phyloP scores from a whole-genome alignment of 2,888 invertebrate species.

The Acrocera orbiculus region DNA sequence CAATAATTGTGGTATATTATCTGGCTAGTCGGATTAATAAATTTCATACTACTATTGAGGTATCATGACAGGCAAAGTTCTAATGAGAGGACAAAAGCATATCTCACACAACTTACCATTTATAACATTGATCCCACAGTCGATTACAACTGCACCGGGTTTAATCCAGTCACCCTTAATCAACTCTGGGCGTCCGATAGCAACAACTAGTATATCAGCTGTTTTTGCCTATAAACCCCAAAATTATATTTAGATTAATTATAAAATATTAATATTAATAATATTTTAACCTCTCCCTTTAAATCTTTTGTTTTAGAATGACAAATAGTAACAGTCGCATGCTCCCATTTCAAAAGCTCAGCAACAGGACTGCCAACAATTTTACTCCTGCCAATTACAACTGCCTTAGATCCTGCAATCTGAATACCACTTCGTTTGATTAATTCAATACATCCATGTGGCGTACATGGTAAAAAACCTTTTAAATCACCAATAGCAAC shows the following conservation, averaged over 20 bases:
- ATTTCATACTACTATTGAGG: no score
- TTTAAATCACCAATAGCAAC: slow-evolving; percentile 75
- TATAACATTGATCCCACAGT: slow-evolving; percentile 92
- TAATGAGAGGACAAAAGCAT: no score
- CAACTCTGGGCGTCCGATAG: slow-evolving; percentile 75
- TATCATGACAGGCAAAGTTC: no score
- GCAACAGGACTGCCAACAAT: slow-evolving; percentile 94
- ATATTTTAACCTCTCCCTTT: slow-evolving; percentile 44
- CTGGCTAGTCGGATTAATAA: no score
- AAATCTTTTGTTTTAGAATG: slow-evolving; percentile 86
- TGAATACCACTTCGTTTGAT: slow-evolving; percentile 62
- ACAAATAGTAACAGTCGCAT: slow-evolving; percentile 94
- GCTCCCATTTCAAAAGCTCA: slow-evolving; percentile 86
- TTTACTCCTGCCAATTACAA: slow-evolving; percentile 91
- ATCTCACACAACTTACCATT: slow-evolving; percentile 39
- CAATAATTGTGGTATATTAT: no score
- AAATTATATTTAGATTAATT: background rate
- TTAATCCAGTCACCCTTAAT: slow-evolving; percentile 95
- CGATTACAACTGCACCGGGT: slow-evolving; percentile 93
- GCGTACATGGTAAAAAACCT: slow-evolving; percentile 92
- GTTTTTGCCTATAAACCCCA: slow-evolving; percentile 37
- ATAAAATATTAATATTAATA: background rate
- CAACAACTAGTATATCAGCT: slow-evolving; percentile 95
- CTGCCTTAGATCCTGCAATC: slow-evolving; percentile 70
- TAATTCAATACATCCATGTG: slow-evolving; percentile 84